A percentile compares a stretch with the other conserved stretches of the same genome.
These are phyloP conservation scores for Marisa cornuarietis DNA, from an alignment of 1,140 invertebrate species.

Conservation along the genomic window DNA sequence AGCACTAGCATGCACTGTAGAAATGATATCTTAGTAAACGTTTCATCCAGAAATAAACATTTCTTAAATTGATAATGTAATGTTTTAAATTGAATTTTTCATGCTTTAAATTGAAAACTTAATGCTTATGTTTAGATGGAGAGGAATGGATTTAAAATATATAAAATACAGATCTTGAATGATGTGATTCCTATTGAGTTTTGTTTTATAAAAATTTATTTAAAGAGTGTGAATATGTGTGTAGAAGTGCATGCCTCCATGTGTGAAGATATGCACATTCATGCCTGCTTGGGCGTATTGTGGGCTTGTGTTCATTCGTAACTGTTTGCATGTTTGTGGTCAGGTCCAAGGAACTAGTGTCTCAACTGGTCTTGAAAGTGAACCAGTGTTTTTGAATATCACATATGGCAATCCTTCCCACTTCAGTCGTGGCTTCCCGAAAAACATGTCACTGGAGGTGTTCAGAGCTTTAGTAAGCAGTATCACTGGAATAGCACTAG, in stretches of 20 bases:
- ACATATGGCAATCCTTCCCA: constrained; percentile 38
- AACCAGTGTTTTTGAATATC: constrained; percentile 53
- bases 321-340: constrained; percentile 1
- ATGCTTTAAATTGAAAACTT: background rate
- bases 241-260: too few species aligned
- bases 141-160: too few species aligned
- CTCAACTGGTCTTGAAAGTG: constrained; percentile 39
- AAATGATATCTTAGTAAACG: background rate
- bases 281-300: too few species aligned
- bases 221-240: too few species aligned
- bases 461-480: constrained; percentile 42
- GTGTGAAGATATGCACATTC: too few species aligned
- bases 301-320: background rate
- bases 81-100: constrained; percentile 4
- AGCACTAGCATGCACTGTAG: background rate
- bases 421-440: constrained; percentile 44
- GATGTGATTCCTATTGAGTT: too few species aligned
- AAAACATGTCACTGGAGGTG: constrained; percentile 39
- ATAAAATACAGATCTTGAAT: too few species aligned
- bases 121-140: too few species aligned
- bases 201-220: too few species aligned
- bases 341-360: constrained; percentile 47
- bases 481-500: constrained; percentile 24
- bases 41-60: too few species aligned
- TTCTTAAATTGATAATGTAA: background rate